Evolutionary conservation across 2,113 vertebrate genomes (phyloP).

Genomic region (Neofelis nebulosa): DNA sequence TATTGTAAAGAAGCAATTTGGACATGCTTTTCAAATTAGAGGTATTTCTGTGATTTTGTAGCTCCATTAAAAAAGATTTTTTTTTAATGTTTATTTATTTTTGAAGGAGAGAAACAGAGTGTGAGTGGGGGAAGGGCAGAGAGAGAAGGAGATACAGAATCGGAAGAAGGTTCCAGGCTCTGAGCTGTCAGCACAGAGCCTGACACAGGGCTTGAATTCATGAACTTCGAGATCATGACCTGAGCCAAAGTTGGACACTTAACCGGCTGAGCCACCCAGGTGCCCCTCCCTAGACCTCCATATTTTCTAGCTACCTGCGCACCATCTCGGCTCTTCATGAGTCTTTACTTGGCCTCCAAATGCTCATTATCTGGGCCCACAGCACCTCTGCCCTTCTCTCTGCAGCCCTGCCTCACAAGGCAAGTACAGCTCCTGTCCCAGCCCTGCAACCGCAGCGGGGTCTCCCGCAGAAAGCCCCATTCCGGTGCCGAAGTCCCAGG

Average conservation of each 20-base stretch:
- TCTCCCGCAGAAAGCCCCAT: accelerated
- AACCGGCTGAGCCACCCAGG: no score
- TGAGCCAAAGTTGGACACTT: no score
- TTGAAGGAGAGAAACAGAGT: no score
- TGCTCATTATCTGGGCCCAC: accelerated
- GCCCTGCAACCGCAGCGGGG: neutral
- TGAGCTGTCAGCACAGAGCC: no score
- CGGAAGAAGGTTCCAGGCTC: no score
- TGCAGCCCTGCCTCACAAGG: neutral
- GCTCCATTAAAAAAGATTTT: neutral
- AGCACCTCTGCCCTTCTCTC: neutral
- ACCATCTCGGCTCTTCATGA: accelerated
- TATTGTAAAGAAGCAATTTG: neutral
- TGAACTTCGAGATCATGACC: no score
- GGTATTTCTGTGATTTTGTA: neutral
- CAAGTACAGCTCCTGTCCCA: neutral
- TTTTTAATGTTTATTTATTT: no score
- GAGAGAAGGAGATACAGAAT: no score
- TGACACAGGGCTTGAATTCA: no score
- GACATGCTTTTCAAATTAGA: neutral
- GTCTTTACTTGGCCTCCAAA: neutral
- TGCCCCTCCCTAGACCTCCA: no score
- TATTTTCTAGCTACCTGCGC: neutral
- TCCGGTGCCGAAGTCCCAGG: accelerated
- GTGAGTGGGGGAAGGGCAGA: no score